Conservation (phyloP, 37 sponge, comb jelly and placozoan genomes). For the Halichondria panicea region DNA sequence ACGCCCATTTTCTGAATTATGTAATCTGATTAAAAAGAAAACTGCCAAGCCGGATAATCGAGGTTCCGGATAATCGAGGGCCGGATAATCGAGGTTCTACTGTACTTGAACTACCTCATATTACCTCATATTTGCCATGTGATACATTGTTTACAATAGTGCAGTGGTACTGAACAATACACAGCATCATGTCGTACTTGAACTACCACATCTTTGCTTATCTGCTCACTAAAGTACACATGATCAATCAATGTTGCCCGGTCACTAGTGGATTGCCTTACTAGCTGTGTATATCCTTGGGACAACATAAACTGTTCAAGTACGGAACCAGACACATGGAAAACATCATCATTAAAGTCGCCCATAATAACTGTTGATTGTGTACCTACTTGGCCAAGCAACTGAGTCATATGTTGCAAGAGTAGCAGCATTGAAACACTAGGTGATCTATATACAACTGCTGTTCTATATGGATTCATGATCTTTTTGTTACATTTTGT, state of each 20-base stretch:
- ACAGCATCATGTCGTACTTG: conserved; percentile 23
- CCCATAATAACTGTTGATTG: conserved; percentile 12
- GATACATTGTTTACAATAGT: too few species aligned
- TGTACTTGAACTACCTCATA: too few species aligned
- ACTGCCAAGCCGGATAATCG: too few species aligned
- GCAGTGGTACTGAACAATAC: conserved; percentile 1
- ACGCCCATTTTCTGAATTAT: too few species aligned
- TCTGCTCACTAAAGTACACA: neutral
- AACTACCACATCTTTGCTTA: neutral
- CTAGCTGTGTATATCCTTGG: conserved; percentile 12
- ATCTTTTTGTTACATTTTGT: too few species aligned
- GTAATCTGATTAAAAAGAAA: too few species aligned
- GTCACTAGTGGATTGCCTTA: conserved; percentile 2
- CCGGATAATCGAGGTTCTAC: too few species aligned
- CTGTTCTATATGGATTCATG: neutral
- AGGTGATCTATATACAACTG: conserved; percentile 37
- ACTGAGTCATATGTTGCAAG: too few species aligned
- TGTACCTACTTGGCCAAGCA: too few species aligned
- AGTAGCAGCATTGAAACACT: neutral
- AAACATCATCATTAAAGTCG: conserved; percentile 35
- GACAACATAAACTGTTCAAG: conserved; percentile 1
- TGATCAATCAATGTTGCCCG: conserved; percentile 29
- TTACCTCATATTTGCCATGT: too few species aligned
- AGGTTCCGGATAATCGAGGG: too few species aligned
- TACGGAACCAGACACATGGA: neutral